Evolutionary conservation across 2,888 invertebrate genomes (phyloP), one percentile per base, ranked within the genome.

Genomic region (Synanthedon vespiformis): DNA sequence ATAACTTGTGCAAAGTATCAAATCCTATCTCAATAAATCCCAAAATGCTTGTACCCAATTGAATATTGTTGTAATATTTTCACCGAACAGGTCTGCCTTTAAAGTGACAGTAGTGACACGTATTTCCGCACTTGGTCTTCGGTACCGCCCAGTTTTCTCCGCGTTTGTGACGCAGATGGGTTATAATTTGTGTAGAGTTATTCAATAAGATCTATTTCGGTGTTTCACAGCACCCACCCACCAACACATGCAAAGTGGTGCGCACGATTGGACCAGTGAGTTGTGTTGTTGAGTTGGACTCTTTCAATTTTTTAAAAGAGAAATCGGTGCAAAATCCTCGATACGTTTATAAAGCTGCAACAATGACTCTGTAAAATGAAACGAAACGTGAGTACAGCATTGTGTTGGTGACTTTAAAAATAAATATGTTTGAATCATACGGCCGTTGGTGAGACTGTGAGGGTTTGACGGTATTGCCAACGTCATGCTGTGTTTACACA

Each of bases 161-260:
- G 55, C 34, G 34, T 34, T 70, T 67, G 76, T 85, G 86, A 86
- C 86, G 86, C 77, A 78, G 75, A n/a, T 72, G 62, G 78, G 77
- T 80, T 34, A 82, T 84, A 83, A 82, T 83, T 83, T 80, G 78
- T 80, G 72, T 75, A 71, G 77, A 73, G 80, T 81, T 85, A 84
- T 86, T 86, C 82, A 83, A 80, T 85, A 85, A 82, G 79, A 74
- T 85, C 86, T 87, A 86, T 87, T 87, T 85, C 77, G 72, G 86
- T 80, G 62, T 61, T 70, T 60, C 76, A 73, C 69, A 72, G 72
- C 78, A 74, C 70, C 76, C 80, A 72, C 76, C 77, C 68, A 76
- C 44, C 74, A 65, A 64, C 65, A 62, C 68, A 72, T 68, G 72
- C 73, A 73, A 74, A 77, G 61, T 72, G 72, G 69, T 65, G 70